Conservation (phyloP, 2,888 invertebrate genomes). For the Chloroclysta siterata region DNA sequence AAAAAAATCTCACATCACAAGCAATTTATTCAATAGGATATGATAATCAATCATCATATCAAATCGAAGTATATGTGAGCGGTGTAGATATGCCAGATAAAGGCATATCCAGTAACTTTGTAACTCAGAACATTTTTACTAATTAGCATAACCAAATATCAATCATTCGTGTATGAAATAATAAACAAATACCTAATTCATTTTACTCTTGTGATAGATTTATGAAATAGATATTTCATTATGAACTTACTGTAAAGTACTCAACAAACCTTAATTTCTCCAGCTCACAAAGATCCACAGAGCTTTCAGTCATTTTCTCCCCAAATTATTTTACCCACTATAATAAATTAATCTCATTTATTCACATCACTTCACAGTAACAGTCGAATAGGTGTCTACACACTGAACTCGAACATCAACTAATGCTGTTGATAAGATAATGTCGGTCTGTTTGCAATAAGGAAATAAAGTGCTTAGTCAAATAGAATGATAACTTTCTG, state of each 20-base stretch:
- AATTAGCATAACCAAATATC: too few relatives aligned
- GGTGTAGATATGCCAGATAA: too few relatives aligned
- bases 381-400: conserved; percentile 56
- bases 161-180: too few relatives aligned
- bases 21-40: too few relatives aligned
- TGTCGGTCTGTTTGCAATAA: conserved; percentile 63
- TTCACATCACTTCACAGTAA: conserved; percentile 56
- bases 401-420: conserved; percentile 56
- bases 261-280: conserved; percentile 69
- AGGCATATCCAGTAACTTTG: too few relatives aligned
- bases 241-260: not conserved
- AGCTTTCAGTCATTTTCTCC: conserved; percentile 66
- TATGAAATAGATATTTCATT: too few relatives aligned
- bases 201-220: too few relatives aligned
- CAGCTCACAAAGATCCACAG: conserved; percentile 67
- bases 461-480: conserved; percentile 63
- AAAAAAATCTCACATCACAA: too few relatives aligned
- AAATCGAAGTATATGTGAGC: too few relatives aligned
- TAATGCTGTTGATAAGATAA: conserved; percentile 77
- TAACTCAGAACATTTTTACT: too few relatives aligned
- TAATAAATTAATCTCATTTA: not conserved
- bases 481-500: conserved; percentile 57
- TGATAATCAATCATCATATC: too few relatives aligned
- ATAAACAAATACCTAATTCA: too few relatives aligned
- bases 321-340: not conserved